These are phyloP conservation scores for Amiota mariae DNA, from an alignment of 2,888 invertebrate genomes.

Conservation along the genomic window DNA sequence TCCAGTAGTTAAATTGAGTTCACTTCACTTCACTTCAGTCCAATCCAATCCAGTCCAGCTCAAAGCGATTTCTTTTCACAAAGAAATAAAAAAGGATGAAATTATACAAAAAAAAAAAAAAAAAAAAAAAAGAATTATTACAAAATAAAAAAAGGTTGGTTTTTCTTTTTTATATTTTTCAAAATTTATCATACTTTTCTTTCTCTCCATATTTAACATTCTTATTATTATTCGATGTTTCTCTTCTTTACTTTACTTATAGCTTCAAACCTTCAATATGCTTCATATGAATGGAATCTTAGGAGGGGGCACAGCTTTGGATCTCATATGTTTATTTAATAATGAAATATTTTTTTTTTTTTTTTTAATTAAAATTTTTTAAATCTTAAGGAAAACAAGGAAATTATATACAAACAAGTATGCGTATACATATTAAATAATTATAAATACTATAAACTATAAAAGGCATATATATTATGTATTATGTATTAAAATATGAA, in stretches of 20 bases:
- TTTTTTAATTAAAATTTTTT: slow-evolving; percentile 7
- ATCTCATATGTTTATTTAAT: slow-evolving; percentile 29
- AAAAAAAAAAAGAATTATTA: too few relatives aligned
- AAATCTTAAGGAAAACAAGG: slow-evolving; percentile 10
- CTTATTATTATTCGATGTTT: neutral
- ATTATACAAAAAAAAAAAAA: too few relatives aligned
- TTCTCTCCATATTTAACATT: too few relatives aligned
- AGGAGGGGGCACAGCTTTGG: neutral
- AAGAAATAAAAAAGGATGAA: too few relatives aligned
- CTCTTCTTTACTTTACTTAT: neutral
- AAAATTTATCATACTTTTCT: too few relatives aligned
- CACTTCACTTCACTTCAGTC: neutral
- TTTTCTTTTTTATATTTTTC: too few relatives aligned
- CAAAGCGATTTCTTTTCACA: too few relatives aligned
- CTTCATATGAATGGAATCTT: too few relatives aligned
- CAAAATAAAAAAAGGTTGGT: too few relatives aligned
- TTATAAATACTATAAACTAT: neutral
- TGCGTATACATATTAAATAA: too few relatives aligned
- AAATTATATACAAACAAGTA: slow-evolving; percentile 23
- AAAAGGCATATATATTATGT: neutral
- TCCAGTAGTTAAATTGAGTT: neutral
- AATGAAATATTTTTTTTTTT: slow-evolving; percentile 37
- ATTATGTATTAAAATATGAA: slow-evolving; percentile 1
- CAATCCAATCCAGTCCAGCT: too few relatives aligned
- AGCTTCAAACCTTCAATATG: too few relatives aligned